Evolutionary conservation across 2,888 invertebrate genomes (phyloP).

Genomic region (Erebia epiphron): DNA sequence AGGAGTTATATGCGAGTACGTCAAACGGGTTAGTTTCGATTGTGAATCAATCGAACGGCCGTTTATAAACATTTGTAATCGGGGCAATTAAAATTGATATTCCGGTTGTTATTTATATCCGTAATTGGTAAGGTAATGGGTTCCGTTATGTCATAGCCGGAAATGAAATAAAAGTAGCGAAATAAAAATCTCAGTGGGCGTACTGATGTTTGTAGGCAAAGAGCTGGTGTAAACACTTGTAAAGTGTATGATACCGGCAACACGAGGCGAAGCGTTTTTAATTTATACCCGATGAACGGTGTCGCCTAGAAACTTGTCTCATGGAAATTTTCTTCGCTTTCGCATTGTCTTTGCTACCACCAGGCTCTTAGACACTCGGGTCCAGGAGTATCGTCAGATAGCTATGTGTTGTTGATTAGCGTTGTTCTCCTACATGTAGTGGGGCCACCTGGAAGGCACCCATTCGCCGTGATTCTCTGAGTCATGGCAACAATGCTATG

Average conservation of each 20-base stretch:
- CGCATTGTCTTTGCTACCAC: no score
- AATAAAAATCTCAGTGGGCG: slow-evolving; percentile 68
- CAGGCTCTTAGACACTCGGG: slow-evolving; percentile 4
- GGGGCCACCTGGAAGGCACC: slow-evolving; percentile 57
- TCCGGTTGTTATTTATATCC: slow-evolving; percentile 56
- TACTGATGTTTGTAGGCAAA: slow-evolving; percentile 51
- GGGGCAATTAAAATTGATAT: slow-evolving; percentile 64
- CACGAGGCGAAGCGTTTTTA: no score
- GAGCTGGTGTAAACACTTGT: background rate
- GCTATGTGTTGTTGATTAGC: slow-evolving; percentile 30
- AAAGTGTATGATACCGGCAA: background rate
- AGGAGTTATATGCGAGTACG: slow-evolving; percentile 54
- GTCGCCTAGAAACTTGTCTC: no score
- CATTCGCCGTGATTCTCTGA: slow-evolving; percentile 51
- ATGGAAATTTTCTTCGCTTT: no score
- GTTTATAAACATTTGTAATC: slow-evolving; percentile 49
- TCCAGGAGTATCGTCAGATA: slow-evolving; percentile 31
- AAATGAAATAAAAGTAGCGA: slow-evolving; percentile 59
- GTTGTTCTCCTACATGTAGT: slow-evolving; percentile 57
- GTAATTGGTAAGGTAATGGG: slow-evolving; percentile 57
- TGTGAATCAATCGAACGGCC: slow-evolving; percentile 56
- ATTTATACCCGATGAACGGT: no score
- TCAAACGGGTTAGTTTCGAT: slow-evolving; percentile 49
- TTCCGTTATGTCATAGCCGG: slow-evolving; percentile 57
- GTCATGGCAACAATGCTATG: slow-evolving; percentile 44